Base-by-base conservation (phyloP, 2,888 invertebrate genomes). In the Drosophila koepferae region DNA sequence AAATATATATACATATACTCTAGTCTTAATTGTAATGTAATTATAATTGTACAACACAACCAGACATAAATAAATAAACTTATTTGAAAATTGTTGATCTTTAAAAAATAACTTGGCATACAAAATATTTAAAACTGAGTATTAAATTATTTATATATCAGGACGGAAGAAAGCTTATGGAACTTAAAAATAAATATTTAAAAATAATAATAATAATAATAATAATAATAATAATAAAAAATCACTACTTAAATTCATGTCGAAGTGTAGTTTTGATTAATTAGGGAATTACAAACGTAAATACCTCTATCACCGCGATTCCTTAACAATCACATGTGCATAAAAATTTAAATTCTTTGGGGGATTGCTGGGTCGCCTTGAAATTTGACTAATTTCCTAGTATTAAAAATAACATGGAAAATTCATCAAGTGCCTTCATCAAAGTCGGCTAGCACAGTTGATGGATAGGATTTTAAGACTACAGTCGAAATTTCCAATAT, bases 11-110 rank as follows among this genome's bases (percentile, higher is more conserved):
- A 73, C 54, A 77, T 75, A 67, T 82, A 85, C 80, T 89, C 88
- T 88, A 88, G 88, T 88, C 88, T 87, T 88, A 80, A 89, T 73
- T 81, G 69, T 88, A 88, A 90, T 80, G 64, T 89, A 90, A 82
- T 66, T 90, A 74, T 80, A 86, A 82, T 46, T 90, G 82, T 86
- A 87, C 74, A 80, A 70, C 74, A 77, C 60, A 56, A 68, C 43
- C 61, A 74, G 63, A 66, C 69, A 73, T 74, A 80, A 89, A 79
- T 79, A 87, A 88, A 76, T 69, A 72, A 84, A 68, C 55, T 69
- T 59, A 70, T 68, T 78, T 71, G 56, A 68, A 70, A 76, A 77
- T 58, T 79, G 70, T 74, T 67, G 56, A 75, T 58, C 31, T 61
- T 59, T 56, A 66, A 51, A 16, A n/a, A 41, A 14, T 1, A 1